Conservation (phyloP, 1,140 invertebrate species). For the Aporrectodea caliginosa region DNA sequence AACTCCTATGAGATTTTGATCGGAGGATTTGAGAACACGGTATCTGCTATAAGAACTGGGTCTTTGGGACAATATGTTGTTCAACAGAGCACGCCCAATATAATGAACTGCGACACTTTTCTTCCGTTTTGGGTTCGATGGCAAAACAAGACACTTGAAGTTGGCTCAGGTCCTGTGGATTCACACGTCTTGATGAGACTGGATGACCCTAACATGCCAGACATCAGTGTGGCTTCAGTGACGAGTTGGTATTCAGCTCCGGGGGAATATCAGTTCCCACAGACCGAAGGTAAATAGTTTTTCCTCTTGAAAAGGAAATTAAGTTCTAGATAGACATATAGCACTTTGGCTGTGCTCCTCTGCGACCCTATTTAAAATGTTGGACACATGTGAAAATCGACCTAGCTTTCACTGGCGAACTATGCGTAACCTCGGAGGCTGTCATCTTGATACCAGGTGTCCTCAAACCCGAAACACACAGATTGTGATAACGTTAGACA, state of each 20-base stretch:
- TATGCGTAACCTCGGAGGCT: background rate
- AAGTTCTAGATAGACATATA: background rate
- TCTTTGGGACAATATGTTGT: background rate
- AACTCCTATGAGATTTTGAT: background rate
- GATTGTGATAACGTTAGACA: no score
- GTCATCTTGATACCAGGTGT: background rate
- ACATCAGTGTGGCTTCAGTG: background rate
- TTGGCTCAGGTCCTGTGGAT: background rate
- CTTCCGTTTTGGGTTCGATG: constrained; percentile 16
- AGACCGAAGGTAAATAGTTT: background rate
- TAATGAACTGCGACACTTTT: constrained; percentile 8
- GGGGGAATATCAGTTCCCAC: background rate
- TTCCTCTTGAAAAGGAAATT: background rate
- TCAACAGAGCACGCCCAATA: background rate
- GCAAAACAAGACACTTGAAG: background rate
- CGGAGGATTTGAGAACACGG: background rate
- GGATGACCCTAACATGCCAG: background rate
- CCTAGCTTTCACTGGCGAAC: background rate
- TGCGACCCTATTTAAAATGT: background rate
- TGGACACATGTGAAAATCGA: background rate
- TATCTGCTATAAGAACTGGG: background rate
- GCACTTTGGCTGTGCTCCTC: background rate
- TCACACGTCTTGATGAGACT: background rate
- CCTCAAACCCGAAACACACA: no score
- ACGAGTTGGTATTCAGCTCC: background rate